Evolutionary conservation across 1,140 invertebrate genomes (phyloP), one percentile per base, ranked within the genome.

Genomic region (Ruditapes philippinarum): DNA sequence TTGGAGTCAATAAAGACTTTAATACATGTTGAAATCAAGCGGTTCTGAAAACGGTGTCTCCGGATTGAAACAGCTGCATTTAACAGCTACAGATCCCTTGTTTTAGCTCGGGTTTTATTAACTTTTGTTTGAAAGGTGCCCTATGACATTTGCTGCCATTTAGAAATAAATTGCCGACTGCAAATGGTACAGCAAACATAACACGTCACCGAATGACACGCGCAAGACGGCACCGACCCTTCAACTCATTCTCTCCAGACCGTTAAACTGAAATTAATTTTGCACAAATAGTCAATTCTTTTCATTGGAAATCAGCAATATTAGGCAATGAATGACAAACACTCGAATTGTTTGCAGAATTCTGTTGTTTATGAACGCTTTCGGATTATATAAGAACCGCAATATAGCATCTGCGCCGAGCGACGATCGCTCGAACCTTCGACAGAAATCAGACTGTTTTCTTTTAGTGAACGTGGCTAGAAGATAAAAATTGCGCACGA

Each of bases 251-350:
- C 76, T 88, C 80, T 80, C 78, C 38, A 78, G 49, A 80, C 85
- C 85, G 76, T 88, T 79, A 88, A 88, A 88, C 85, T 79, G 85
- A 88, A 88, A 88, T 88, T 79, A 88, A 88, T 88, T 88, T 88
- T 78, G 85, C 85, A 78, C 85, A 88, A 88, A 88, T 78, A 88
- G 85, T 88, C 85, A 88, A 88, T 88, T 80, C 65, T 60, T 80
- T 88, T 88, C 85, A 88, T 88, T 80, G 85, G 60, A 88, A 80
- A 88, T 88, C 76, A 88, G 85, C 85, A 88, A 88, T 88, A 88
- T 78, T 88, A 88, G 49, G 76, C 85, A 60, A 79, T 88, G 74
- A 88, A 88, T 88, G 80, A 88, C 85, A 88, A 88, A 79, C 85
- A 88, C 85, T 88, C 78, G 85, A 88, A 88, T 88, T 88, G 85